Percentiles rank a stretch among this genome's conserved stretches.
Conservation (phyloP, 2,888 invertebrate genomes). For the Meta bourneti region DNA sequence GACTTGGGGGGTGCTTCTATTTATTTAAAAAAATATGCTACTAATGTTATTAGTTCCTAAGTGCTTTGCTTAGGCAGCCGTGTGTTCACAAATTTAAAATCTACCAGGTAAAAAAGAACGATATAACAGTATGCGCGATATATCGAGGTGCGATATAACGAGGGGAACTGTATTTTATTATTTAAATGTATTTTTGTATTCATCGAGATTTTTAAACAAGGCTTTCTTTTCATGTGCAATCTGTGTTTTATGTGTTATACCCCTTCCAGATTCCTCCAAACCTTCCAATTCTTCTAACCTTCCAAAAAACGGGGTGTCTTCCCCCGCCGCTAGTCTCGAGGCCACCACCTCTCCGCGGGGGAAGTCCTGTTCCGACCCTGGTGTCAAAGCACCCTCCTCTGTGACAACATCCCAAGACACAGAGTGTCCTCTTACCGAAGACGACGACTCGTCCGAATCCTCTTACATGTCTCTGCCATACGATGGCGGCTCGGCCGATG, state of each 20-base stretch:
- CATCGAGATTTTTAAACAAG: background rate
- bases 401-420: background rate
- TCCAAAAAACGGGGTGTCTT: conserved; percentile 77
- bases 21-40: no score
- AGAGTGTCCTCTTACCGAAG: conserved; percentile 12
- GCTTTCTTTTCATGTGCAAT: background rate
- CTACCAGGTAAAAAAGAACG: no score
- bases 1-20: no score
- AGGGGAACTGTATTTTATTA: background rate
- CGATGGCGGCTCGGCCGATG: background rate
- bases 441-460: conserved; percentile 63
- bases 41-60: no score
- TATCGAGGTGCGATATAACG: no score
- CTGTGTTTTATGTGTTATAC: no score
- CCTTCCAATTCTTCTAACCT: conserved; percentile 19
- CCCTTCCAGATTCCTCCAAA: conserved; percentile 40
- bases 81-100: no score
- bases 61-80: no score
- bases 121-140: background rate
- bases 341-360: conserved; percentile 74
- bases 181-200: background rate
- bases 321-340: conserved; percentile 76
- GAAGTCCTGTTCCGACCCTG: conserved; percentile 57
- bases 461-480: conserved; percentile 54
- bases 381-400: conserved; percentile 27